Evolutionary conservation across 1,140 invertebrate genomes (phyloP), one percentile per base, ranked within the genome.

Genomic region (Teleopsis dalmanni): DNA sequence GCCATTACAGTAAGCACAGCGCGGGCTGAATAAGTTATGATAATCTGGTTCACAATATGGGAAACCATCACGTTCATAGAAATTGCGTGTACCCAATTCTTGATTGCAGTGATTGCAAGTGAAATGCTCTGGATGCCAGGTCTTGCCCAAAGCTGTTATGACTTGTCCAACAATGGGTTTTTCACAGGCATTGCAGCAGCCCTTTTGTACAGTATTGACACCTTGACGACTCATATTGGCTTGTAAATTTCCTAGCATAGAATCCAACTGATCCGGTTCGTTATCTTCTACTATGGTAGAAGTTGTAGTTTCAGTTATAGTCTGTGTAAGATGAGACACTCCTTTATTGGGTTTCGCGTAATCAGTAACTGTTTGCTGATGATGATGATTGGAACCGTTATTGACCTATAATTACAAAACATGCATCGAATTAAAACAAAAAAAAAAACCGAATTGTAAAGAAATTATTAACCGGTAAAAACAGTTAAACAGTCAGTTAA

Each of bases 121-220:
- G 74, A 99, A 99, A 72, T 99, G 96, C 75, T 99, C 95, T 10
- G 95, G 94, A 74, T 99, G 96, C 95, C 95, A 99, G n/a, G 95
- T 96, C 73, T 94, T 91, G 22, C 95, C 96, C 56, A 99, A 66
- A 1, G 96, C 96, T 26, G 94, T 97, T 57, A 67, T 69, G 69
- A 92, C 90, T 82, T 96, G 92, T 55, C 95, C 95, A 29, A 98
- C 91, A 72, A 99, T 97, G 14, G 94, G 91, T 66, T 99, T 97
- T 71, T 94, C 89, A 79, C 95, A 99, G 46, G 91, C 92, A 65
- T 82, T 92, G 83, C 95, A 98, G 75, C 92, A 94, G 58, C 95
- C 96, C 76, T 98, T 98, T 65, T 97, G 91, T 51, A 93, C 93
- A 18, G 93, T 95, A 70, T 88, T 94, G 25, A 98, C 88, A 73